These are phyloP conservation scores for Amiota minor DNA, from an alignment of 2,888 invertebrate species.

Conservation along the genomic window DNA sequence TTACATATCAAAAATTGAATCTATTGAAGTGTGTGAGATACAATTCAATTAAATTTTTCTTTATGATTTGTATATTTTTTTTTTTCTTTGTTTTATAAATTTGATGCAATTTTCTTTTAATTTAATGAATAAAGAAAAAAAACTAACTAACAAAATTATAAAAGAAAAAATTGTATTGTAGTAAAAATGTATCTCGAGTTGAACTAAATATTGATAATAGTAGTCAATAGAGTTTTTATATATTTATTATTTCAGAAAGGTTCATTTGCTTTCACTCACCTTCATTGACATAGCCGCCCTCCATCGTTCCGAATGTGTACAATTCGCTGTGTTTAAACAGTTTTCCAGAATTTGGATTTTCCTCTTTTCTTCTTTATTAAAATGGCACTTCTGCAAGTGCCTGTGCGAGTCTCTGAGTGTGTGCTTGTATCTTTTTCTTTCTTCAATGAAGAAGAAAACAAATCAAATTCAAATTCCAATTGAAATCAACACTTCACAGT, in stretches of 20 bases:
- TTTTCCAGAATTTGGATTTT: slow-evolving; percentile 46
- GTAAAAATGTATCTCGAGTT: neutral
- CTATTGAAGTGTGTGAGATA: too few relatives aligned
- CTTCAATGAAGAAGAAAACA: neutral
- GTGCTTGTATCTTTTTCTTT: neutral
- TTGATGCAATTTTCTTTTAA: too few relatives aligned
- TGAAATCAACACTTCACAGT: slow-evolving; percentile 34
- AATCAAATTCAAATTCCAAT: neutral
- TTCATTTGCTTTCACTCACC: slow-evolving; percentile 62
- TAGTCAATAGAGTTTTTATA: too few relatives aligned
- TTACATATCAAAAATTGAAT: too few relatives aligned
- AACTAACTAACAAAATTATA: neutral
- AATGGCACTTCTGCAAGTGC: neutral
- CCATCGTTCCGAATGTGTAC: slow-evolving; percentile 72
- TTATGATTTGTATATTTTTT: too few relatives aligned
- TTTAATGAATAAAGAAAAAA: neutral
- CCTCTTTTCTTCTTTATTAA: slow-evolving; percentile 8
- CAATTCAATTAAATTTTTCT: too few relatives aligned
- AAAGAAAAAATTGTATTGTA: neutral
- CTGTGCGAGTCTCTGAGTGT: neutral
- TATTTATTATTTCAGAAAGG: neutral
- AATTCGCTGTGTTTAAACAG: slow-evolving; percentile 52
- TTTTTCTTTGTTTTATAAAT: too few relatives aligned
- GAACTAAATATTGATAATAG: too few relatives aligned
- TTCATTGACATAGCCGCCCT: slow-evolving; percentile 73